These are phyloP conservation scores for Caiman crocodilus DNA, from an alignment of 2,797 vertebrate species.

Conservation along the genomic window DNA sequence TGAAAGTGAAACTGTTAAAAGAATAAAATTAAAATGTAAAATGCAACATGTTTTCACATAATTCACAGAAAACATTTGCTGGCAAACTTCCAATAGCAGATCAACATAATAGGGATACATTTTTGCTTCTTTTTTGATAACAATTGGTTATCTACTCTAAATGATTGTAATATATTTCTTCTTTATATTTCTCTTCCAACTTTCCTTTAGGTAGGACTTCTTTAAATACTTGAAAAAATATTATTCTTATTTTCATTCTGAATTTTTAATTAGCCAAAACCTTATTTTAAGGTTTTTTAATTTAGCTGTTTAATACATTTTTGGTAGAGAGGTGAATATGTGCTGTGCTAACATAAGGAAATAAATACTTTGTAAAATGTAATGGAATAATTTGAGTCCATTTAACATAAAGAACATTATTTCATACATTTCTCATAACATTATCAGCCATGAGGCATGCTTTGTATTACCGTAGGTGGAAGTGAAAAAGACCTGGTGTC, in stretches of 20 bases:
- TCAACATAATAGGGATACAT: accelerated
- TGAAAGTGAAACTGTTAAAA: background rate
- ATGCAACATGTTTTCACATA: background rate
- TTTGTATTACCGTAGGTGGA: slow-evolving; percentile 70
- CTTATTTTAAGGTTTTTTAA: background rate
- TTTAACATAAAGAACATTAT: slow-evolving; percentile 66
- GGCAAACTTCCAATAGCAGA: background rate
- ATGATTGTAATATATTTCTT: background rate
- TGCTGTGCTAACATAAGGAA: background rate
- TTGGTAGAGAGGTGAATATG: background rate
- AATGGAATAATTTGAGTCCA: slow-evolving; percentile 57
- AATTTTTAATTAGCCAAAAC: background rate
- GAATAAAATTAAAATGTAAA: background rate
- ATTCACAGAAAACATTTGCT: background rate
- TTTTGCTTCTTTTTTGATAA: slow-evolving; percentile 8
- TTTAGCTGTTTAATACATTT: background rate
- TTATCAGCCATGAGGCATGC: slow-evolving; percentile 66
- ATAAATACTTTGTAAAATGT: slow-evolving; percentile 43
- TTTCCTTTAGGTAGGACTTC: background rate
- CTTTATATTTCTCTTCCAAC: accelerated
- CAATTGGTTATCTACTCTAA: background rate
- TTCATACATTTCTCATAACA: slow-evolving; percentile 52
- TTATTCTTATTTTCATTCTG: background rate
- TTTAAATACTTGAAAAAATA: background rate
- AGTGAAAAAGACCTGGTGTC: slow-evolving; percentile 73